phyloP scores from a whole-genome alignment of 2,797 vertebrate species.

The Pangasius djambal region DNA sequence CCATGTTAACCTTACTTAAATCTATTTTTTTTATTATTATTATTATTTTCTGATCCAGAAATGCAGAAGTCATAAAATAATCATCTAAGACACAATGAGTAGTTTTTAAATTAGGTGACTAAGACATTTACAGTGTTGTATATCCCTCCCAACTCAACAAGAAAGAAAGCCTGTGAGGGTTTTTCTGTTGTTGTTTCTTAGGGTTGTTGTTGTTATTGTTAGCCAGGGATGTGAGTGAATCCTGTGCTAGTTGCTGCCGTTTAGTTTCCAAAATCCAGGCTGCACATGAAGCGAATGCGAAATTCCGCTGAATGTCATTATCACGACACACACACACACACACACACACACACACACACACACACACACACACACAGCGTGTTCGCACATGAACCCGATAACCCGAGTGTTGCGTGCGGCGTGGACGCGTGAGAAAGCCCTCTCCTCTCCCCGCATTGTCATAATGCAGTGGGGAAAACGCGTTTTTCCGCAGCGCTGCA shows the following conservation, averaged over 20 bases:
- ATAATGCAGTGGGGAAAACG: slow-evolving; percentile 69
- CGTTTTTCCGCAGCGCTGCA: slow-evolving; percentile 68
- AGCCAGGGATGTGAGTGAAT: neutral
- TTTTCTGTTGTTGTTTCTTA: neutral
- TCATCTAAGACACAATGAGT: neutral
- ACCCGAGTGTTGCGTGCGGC: slow-evolving; percentile 46
- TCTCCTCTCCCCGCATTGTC: slow-evolving; percentile 66
- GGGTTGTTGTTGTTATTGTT: neutral
- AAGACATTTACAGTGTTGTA: neutral
- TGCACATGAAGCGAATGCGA: neutral
- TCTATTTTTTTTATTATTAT: too few relatives aligned
- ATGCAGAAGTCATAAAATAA: neutral
- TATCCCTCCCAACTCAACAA: neutral
- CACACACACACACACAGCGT: neutral
- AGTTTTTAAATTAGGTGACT: neutral
- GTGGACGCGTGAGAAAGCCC: slow-evolving; percentile 58
- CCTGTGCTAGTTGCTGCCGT: neutral
- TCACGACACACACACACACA: neutral
- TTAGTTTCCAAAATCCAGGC: neutral
- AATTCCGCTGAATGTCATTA: slow-evolving; percentile 10
- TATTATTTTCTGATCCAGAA: neutral
- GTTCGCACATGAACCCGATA: slow-evolving; percentile 11
- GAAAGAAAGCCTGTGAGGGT: neutral
- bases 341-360: neutral
- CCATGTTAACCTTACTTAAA: neutral